Evolutionary conservation across 2,113 vertebrate genomes (phyloP).

Genomic region (Apodemus sylvaticus): DNA sequence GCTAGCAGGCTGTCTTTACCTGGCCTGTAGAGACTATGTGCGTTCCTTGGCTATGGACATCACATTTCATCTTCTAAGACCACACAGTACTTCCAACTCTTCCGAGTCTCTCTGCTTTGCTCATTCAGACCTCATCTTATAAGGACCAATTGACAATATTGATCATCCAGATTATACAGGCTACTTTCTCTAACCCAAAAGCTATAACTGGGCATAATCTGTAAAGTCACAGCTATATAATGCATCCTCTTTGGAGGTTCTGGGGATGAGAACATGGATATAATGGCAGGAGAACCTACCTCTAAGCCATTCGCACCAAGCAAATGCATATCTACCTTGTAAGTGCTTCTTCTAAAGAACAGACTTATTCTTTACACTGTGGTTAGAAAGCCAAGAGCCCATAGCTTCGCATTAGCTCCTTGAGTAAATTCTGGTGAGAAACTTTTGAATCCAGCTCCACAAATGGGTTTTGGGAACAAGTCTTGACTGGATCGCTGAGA

Average conservation of each 20-base stretch:
- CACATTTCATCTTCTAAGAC: background rate
- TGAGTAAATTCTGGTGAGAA: slow-evolving; percentile 42
- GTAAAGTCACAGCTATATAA: background rate
- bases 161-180: background rate
- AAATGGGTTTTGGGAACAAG: slow-evolving; percentile 26
- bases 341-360: slow-evolving; percentile 3
- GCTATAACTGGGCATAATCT: background rate
- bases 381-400: background rate
- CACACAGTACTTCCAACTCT: background rate
- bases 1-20: too few relatives aligned
- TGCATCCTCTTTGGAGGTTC: background rate
- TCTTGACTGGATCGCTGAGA: slow-evolving; percentile 23
- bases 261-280: background rate
- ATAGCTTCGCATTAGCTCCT: background rate
- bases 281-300: background rate
- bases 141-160: background rate
- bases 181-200: background rate
- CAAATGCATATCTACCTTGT: background rate
- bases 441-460: background rate
- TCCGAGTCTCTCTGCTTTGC: background rate
- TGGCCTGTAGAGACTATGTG: background rate
- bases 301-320: background rate
- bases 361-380: slow-evolving; percentile 10
- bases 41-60: background rate
- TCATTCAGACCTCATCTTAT: background rate